Evolutionary conservation across 2,113 vertebrate genomes (phyloP), one percentile per base, ranked within the genome.

Genomic region (Uropsilus gracilis): DNA sequence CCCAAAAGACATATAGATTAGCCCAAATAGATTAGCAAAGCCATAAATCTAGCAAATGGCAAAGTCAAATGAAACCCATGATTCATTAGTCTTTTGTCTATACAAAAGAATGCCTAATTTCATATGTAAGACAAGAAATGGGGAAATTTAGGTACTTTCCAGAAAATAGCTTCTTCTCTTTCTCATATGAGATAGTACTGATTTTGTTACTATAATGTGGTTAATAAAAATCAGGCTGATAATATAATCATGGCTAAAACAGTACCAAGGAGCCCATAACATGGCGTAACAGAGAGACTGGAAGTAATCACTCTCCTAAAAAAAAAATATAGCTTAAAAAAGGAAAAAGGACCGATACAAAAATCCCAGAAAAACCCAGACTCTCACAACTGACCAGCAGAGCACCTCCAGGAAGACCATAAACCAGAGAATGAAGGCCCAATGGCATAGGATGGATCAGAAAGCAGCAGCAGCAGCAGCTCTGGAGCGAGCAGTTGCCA

Each of bases 201-300:
- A 50, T 13, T 26, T 69, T 82, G 18, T 14, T 92, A 92, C 42
- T 90, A 1, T 86, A 76, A 64, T 72, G 30, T 66, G 55, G 46
- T 22, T 83, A 89, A 91, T 64, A 94, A 95, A 95, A 20, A 78
- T 44, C 64, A 95, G 16, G 34, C 46, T 69, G 86, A 77, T 32
- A 83, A 94, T 82, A 78, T 59, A 61, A 55, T 81, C 55, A 94
- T 6, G 37, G 73, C 26, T 75, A 89, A 85, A 89, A 61, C 20
- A 87, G 3, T 37, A 66, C 3, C 73, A 48, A 89, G n/a, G n/a
- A n/a, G n/a, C n/a, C n/a, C n/a, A n/a, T n/a, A n/a, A n/a, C n/a
- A n/a, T n/a, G n/a, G n/a, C n/a, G n/a, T n/a, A n/a, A n/a, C n/a
- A n/a, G n/a, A n/a, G n/a, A n/a, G n/a, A n/a, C n/a, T n/a, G n/a